Percentiles rank a stretch among this genome's conserved stretches.
These are phyloP conservation scores for Shinisaurus crocodilurus DNA, from an alignment of 2,113 vertebrate species.

Conservation along the genomic window DNA sequence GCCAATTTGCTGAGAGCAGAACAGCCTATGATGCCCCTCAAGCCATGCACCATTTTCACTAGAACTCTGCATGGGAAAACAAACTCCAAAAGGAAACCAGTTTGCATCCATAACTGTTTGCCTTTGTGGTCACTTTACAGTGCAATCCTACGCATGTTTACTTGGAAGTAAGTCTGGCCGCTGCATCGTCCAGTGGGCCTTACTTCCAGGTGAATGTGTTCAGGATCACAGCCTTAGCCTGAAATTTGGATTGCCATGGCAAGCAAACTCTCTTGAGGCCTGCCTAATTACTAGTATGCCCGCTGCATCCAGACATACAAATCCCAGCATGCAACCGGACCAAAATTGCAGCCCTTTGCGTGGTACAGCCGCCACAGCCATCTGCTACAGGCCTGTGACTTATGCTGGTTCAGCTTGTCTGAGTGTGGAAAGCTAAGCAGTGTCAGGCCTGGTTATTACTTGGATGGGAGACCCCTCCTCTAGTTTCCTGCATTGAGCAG, in stretches of 20 bases:
- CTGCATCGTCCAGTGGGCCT: neutral
- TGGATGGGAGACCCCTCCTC: too few relatives aligned
- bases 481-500: too few relatives aligned
- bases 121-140: neutral
- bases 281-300: constrained; percentile 6
- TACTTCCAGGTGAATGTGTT: neutral
- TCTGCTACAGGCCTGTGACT: constrained; percentile 53
- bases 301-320: neutral
- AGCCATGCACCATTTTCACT: neutral
- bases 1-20: neutral
- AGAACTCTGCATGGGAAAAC: neutral
- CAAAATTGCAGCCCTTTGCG: constrained; percentile 9
- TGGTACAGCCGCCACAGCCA: constrained; percentile 24
- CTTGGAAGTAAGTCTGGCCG: neutral
- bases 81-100: neutral
- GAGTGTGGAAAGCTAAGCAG: too few relatives aligned
- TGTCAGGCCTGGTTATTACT: too few relatives aligned
- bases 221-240: neutral
- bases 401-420: too few relatives aligned
- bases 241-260: neutral
- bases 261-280: neutral
- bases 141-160: neutral
- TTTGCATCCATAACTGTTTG: neutral
- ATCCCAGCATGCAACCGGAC: constrained; percentile 35
- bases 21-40: neutral